A percentile compares a stretch with the other conserved stretches of the same genome.
These are phyloP conservation scores for Ceramica pisi DNA, from an alignment of 2,888 invertebrate genomes.

Conservation along the genomic window DNA sequence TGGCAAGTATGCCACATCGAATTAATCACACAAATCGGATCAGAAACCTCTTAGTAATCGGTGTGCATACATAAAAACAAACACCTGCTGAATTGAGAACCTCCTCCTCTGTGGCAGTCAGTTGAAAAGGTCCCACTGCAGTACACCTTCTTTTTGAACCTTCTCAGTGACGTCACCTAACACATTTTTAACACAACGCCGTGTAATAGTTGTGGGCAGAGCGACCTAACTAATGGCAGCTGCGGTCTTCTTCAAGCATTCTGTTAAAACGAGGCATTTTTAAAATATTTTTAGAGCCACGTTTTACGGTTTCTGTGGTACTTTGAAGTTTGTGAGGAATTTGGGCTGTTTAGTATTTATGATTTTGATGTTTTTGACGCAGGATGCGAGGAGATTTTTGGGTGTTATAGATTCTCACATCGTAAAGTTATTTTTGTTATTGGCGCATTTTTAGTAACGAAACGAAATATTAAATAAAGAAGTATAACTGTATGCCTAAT, in stretches of 20 bases:
- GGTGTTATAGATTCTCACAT: background rate
- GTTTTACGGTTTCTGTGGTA: conserved; percentile 27
- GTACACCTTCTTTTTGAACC: background rate
- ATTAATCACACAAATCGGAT: no score
- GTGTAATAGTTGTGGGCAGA: conserved; percentile 57
- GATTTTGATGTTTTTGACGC: conserved; percentile 7
- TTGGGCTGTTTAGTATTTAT: conserved; percentile 20
- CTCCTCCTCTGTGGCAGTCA: no score
- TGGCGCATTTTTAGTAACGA: background rate
- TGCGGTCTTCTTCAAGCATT: conserved; percentile 48
- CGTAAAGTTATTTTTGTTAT: background rate
- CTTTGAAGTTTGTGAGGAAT: conserved; percentile 46
- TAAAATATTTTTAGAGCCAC: conserved; percentile 47
- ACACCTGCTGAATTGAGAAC: no score
- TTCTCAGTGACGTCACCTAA: conserved; percentile 3
- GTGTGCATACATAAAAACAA: no score
- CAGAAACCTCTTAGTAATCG: no score
- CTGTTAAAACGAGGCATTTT: conserved; percentile 54
- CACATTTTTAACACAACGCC: conserved; percentile 45
- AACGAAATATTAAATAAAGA: no score
- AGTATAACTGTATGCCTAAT: no score
- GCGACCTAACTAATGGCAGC: conserved; percentile 52
- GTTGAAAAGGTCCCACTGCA: background rate
- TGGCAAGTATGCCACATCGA: no score
- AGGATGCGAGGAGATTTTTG: background rate